These are phyloP conservation scores for Alca torda DNA, from an alignment of 2,797 vertebrate genomes.

Conservation along the genomic window DNA sequence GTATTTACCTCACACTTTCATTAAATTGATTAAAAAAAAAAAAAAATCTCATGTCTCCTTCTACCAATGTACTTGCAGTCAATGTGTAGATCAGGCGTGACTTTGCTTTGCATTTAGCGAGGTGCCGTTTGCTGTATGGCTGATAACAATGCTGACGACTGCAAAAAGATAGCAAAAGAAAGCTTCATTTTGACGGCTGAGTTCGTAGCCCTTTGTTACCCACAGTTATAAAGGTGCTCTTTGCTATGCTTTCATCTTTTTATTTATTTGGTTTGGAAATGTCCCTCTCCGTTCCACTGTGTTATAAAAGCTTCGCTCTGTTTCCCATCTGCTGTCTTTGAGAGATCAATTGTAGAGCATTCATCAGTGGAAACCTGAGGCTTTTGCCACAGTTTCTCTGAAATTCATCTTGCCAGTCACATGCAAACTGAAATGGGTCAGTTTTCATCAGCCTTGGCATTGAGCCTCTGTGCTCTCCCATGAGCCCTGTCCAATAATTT, in stretches of 20 bases:
- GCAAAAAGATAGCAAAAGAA: background rate
- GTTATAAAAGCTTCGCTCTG: conserved; percentile 5
- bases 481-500: background rate
- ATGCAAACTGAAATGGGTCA: conserved; percentile 1
- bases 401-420: conserved; percentile 9
- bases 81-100: background rate
- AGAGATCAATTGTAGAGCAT: conserved; percentile 30
- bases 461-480: background rate
- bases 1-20: background rate
- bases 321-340: conserved; percentile 60
- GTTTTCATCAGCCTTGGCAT: conserved; percentile 11
- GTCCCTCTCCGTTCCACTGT: background rate
- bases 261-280: conserved; percentile 37
- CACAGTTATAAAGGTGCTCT: background rate
- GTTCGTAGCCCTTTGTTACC: conserved; percentile 17
- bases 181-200: background rate
- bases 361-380: background rate
- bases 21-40: background rate
- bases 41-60: background rate
- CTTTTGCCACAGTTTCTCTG: background rate
- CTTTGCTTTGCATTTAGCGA: background rate
- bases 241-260: background rate
- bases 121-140: background rate
- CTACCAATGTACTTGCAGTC: background rate
- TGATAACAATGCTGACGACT: background rate